Percentiles rank a stretch among this genome's conserved stretches.
These are phyloP conservation scores for Dryomyza anilis DNA, from an alignment of 2,888 invertebrate species.

Conservation along the genomic window DNA sequence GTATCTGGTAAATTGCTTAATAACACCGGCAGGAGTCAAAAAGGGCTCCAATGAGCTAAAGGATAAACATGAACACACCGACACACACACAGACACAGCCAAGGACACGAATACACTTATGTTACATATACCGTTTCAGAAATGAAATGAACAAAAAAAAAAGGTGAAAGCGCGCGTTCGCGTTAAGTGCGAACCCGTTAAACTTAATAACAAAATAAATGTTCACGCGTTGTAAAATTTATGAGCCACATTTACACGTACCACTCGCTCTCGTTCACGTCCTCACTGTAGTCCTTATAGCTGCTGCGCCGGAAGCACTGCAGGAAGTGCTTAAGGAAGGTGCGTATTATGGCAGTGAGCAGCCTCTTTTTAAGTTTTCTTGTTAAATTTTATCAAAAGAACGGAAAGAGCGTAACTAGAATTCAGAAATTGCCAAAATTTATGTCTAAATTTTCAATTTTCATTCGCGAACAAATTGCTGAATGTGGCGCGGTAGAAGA, in stretches of 20 bases:
- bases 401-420: background rate
- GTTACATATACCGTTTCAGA: too few relatives aligned
- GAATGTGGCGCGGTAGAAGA: background rate
- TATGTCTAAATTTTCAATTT: conserved; percentile 24
- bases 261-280: background rate
- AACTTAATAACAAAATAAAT: conserved; percentile 58
- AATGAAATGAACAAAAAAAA: too few relatives aligned
- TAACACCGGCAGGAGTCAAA: conserved; percentile 51
- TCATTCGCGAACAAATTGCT: background rate
- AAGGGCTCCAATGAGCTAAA: too few relatives aligned
- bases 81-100: conserved; percentile 12
- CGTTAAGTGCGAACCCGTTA: conserved; percentile 32
- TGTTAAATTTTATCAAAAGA: background rate
- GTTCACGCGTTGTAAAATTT: conserved; percentile 54
- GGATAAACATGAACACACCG: conserved; percentile 11
- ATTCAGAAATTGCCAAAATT: conserved; percentile 11
- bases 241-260: conserved; percentile 35
- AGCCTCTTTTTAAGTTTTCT: too few relatives aligned
- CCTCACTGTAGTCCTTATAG: too few relatives aligned
- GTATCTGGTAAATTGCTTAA: conserved; percentile 60
- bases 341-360: background rate
- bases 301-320: background rate
- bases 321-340: background rate
- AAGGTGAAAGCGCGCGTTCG: background rate
- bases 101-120: background rate